These are phyloP conservation scores for Linyphia triangularis DNA, from an alignment of 2,888 invertebrate species.

Conservation along the genomic window DNA sequence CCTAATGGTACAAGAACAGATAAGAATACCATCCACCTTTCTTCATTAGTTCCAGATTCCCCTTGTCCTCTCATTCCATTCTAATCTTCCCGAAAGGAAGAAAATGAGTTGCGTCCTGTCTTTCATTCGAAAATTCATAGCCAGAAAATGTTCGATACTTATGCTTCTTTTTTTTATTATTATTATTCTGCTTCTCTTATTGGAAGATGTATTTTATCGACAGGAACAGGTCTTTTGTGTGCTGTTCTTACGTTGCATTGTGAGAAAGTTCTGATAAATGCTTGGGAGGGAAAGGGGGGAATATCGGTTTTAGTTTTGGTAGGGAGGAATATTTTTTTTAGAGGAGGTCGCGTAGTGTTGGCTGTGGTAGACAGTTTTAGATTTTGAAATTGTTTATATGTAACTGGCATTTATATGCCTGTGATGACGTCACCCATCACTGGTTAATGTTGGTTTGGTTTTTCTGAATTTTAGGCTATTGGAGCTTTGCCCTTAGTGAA, in stretches of 20 bases:
- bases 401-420: too few relatives aligned
- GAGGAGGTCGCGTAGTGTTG: neutral
- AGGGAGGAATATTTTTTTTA: neutral
- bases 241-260: neutral
- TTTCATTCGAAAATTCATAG: conserved; percentile 4
- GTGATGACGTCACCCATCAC: too few relatives aligned
- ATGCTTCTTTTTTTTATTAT: conserved; percentile 7
- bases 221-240: neutral
- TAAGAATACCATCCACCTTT: neutral
- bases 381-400: too few relatives aligned
- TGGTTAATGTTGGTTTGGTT: too few relatives aligned
- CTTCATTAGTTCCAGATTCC: neutral
- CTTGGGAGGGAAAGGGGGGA: neutral
- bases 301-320: conserved; percentile 27
- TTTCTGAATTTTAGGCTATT: too few relatives aligned
- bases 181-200: neutral
- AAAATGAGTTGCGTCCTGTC: neutral
- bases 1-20: neutral
- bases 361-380: neutral
- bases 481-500: too few relatives aligned
- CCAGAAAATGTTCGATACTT: conserved; percentile 20
- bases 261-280: conserved; percentile 14
- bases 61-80: neutral
- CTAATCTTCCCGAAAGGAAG: neutral
- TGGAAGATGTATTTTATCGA: conserved; percentile 36